Conservation (phyloP, 1,140 invertebrate genomes). For the Dryas iulia region DNA sequence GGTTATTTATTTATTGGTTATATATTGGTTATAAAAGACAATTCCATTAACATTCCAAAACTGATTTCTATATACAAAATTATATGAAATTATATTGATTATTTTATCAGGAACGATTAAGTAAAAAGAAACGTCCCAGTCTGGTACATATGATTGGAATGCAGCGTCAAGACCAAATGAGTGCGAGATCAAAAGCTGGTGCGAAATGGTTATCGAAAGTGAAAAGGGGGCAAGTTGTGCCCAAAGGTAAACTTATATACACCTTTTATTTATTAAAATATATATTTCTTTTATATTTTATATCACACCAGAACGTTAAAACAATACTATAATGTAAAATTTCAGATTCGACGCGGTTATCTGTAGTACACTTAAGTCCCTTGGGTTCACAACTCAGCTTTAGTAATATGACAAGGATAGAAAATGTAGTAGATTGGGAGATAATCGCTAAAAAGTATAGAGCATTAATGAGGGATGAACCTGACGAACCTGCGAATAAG, state of each 20-base stretch:
- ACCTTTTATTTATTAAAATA: neutral
- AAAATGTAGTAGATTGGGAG: slow-evolving; percentile 96
- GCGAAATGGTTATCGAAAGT: slow-evolving; percentile 93
- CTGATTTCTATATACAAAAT: too few relatives aligned
- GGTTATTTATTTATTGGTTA: too few relatives aligned
- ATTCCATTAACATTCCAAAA: too few relatives aligned
- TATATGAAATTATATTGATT: too few relatives aligned
- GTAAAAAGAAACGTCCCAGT: slow-evolving; percentile 89
- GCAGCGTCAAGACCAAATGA: slow-evolving; percentile 84
- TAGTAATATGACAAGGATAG: slow-evolving; percentile 87
- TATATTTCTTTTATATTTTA: neutral
- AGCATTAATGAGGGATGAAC: slow-evolving; percentile 85
- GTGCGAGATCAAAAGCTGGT: slow-evolving; percentile 89
- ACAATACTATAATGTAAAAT: neutral
- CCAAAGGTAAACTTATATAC: slow-evolving; percentile 80
- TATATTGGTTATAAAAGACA: too few relatives aligned
- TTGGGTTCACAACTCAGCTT: slow-evolving; percentile 92
- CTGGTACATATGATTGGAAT: slow-evolving; percentile 90
- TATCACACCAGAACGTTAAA: neutral
- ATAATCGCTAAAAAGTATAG: slow-evolving; percentile 93
- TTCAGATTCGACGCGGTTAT: slow-evolving; percentile 87
- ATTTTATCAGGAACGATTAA: slow-evolving; percentile 78
- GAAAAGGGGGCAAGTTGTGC: slow-evolving; percentile 89
- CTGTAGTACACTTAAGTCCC: slow-evolving; percentile 88
- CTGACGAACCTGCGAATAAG: slow-evolving; percentile 81